Conservation (phyloP, 2,888 invertebrate species). For the Brachyopa scutellaris region DNA sequence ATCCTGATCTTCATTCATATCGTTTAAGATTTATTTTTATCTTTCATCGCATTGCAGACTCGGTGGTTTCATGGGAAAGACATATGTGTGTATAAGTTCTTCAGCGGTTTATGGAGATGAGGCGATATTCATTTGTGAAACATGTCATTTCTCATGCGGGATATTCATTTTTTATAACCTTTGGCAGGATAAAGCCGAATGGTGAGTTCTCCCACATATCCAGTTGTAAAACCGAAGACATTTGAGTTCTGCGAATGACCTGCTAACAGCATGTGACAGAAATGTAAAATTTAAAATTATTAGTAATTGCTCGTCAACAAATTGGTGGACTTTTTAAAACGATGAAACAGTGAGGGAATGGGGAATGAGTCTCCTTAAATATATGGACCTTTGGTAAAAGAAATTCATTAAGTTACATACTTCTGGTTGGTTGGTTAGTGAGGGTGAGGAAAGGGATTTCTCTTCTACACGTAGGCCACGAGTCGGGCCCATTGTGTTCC, state of each 20-base stretch:
- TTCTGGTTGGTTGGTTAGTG: no score
- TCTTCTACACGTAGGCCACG: no score
- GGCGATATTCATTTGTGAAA: conserved; percentile 4
- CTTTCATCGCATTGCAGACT: background rate
- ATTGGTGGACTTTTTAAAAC: no score
- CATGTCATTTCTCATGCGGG: background rate
- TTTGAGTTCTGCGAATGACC: background rate
- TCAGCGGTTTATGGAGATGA: background rate
- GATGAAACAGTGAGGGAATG: no score
- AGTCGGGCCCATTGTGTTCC: no score
- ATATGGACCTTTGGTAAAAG: no score
- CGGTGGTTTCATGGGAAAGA: background rate
- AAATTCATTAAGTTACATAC: no score
- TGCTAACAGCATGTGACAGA: background rate
- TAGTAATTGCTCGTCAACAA: no score
- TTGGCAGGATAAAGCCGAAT: conserved; percentile 5
- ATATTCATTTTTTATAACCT: conserved; percentile 22
- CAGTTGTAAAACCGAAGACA: background rate
- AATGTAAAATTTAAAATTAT: no score
- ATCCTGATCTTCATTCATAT: conserved; percentile 5
- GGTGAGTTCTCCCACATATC: background rate
- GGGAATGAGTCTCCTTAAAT: no score
- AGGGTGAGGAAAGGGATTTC: no score
- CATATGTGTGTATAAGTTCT: background rate
- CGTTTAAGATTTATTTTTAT: conserved; percentile 26